Conservation (phyloP, 2,888 invertebrate genomes). For the Bembecia ichneumoniformis region DNA sequence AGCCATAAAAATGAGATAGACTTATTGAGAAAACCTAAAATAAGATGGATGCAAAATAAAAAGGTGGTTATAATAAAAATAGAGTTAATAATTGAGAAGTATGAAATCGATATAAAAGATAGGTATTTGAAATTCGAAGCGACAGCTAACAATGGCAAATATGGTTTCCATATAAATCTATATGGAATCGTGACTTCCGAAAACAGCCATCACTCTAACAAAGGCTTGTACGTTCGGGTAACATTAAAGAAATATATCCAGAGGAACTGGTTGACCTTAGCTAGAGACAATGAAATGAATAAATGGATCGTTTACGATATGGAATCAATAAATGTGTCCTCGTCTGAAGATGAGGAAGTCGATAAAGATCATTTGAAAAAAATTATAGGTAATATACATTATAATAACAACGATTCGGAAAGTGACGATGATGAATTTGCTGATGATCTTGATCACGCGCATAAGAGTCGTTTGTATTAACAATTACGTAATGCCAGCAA, state of each 20-base stretch:
- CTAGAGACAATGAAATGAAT: slow-evolving; percentile 23
- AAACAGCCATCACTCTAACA: slow-evolving; percentile 33
- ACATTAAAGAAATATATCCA: slow-evolving; percentile 31
- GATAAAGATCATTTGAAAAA: slow-evolving; percentile 16
- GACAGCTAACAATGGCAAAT: slow-evolving; percentile 26
- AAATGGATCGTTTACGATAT: slow-evolving; percentile 55
- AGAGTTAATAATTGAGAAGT: slow-evolving; percentile 36
- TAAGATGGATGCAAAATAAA: slow-evolving; percentile 51
- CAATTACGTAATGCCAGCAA: too few species aligned
- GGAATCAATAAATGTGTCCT: slow-evolving; percentile 40
- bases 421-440: slow-evolving; percentile 33
- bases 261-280: slow-evolving; percentile 44
- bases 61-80: slow-evolving; percentile 39
- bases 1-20: slow-evolving; percentile 6
- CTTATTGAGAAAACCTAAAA: slow-evolving; percentile 32
- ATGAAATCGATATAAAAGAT: slow-evolving; percentile 34
- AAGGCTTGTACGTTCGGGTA: slow-evolving; percentile 48
- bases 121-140: slow-evolving; percentile 34
- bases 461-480: too few species aligned
- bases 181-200: slow-evolving; percentile 39
- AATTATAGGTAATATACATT: slow-evolving; percentile 18
- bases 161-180: slow-evolving; percentile 48
- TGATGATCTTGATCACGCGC: slow-evolving; percentile 18
- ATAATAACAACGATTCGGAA: slow-evolving; percentile 17
- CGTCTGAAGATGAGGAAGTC: slow-evolving; percentile 33